phyloP scores from a whole-genome alignment of 2,888 invertebrate species.

The Lycaena phlaeas region DNA sequence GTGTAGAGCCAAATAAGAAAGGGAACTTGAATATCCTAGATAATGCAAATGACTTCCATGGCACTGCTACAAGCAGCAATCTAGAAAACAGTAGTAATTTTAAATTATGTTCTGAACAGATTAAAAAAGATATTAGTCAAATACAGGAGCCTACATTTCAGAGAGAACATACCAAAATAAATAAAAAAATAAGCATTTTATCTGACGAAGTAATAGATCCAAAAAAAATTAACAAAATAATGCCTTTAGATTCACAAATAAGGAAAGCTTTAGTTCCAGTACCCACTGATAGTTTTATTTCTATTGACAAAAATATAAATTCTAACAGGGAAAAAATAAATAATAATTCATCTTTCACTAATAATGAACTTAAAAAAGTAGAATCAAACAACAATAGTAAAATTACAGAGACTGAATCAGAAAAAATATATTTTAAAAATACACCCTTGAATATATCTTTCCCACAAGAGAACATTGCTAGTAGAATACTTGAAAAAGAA shows the following conservation, averaged over 20 bases:
- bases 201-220: conserved; percentile 11
- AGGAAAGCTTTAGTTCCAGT: background rate
- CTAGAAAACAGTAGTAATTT: background rate
- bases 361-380: background rate
- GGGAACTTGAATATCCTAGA: background rate
- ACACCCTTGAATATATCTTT: no score
- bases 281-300: conserved; percentile 1
- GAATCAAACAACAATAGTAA: background rate
- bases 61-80: background rate
- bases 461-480: no score
- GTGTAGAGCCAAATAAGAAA: background rate
- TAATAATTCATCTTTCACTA: background rate
- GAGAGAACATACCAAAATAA: background rate
- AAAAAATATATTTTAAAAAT: no score
- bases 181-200: conserved; percentile 13
- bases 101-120: background rate
- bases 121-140: background rate
- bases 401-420: no score
- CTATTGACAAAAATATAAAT: background rate
- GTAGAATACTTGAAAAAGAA: no score
- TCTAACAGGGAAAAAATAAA: background rate
- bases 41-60: no score
- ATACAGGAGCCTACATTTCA: background rate
- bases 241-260: background rate
- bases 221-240: background rate